phyloP scores from a whole-genome alignment of 1,140 invertebrate genomes.

The Calycopis cecrops region DNA sequence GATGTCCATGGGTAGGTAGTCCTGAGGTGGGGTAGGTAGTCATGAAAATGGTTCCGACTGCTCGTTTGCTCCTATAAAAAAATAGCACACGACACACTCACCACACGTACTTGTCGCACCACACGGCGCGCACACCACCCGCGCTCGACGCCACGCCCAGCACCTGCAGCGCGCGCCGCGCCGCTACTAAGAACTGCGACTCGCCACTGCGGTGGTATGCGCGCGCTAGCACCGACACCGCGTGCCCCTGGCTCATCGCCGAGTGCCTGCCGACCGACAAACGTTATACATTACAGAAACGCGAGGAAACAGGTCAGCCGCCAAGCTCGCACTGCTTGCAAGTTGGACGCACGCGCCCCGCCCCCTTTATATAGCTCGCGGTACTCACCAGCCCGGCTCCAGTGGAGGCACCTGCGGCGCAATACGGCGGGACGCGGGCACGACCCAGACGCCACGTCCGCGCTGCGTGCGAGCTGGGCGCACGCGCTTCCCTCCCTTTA shows the following conservation, averaged over 20 bases:
- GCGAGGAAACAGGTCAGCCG: no score
- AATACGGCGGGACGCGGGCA: slow-evolving; percentile 87
- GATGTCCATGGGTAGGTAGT: no score
- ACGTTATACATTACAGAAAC: no score
- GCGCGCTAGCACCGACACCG: slow-evolving; percentile 92
- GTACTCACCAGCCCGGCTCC: slow-evolving; percentile 85
- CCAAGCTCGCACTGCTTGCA: background rate
- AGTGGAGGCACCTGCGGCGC: slow-evolving; percentile 86
- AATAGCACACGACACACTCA: no score
- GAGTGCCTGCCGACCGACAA: slow-evolving; percentile 82
- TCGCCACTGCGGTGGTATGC: slow-evolving; percentile 91
- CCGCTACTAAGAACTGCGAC: slow-evolving; percentile 86
- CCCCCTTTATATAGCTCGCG: no score
- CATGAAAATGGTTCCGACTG: no score
- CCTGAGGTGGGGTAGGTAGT: no score
- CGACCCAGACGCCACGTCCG: slow-evolving; percentile 89
- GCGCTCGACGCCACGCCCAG: slow-evolving; percentile 82
- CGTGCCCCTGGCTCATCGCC: slow-evolving; percentile 98
- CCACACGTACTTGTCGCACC: slow-evolving; percentile 88
- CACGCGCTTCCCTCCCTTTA: no score
- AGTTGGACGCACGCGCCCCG: no score
- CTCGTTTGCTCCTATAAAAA: no score
- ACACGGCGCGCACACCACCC: slow-evolving; percentile 91
- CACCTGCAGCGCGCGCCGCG: slow-evolving; percentile 85
- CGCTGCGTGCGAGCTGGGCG: slow-evolving; percentile 79